Evolutionary conservation across 2,113 vertebrate species (phyloP).

Genomic region (Alexandromys fortis): DNA sequence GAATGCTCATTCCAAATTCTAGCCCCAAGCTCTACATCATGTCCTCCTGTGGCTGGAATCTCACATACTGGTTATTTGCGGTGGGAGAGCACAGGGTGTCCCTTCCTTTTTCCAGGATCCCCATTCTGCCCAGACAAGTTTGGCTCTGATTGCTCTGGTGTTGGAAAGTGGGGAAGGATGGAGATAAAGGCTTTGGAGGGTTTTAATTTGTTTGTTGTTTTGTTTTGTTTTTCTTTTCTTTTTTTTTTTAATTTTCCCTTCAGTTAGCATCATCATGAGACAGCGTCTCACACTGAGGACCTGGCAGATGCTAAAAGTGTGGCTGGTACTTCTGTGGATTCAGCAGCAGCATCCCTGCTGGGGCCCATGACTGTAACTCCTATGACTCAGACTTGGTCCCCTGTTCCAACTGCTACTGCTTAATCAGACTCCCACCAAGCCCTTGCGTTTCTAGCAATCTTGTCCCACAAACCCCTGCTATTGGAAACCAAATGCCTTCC

Average conservation of each 20-base stretch:
- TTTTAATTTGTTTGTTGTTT: not conserved
- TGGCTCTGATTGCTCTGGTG: not conserved
- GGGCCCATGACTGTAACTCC: not conserved
- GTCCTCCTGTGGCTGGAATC: not conserved
- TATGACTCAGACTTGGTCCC: constrained; percentile 7
- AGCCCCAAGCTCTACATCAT: not conserved
- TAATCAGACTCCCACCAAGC: not conserved
- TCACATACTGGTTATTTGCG: not conserved
- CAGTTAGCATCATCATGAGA: constrained; percentile 20
- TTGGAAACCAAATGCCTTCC: constrained; percentile 13
- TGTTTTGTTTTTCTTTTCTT: no score
- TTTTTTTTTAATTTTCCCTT: not conserved
- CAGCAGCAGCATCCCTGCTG: constrained; percentile 7
- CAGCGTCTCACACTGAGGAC: not conserved
- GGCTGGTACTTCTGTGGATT: constrained; percentile 37
- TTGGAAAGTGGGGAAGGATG: not conserved
- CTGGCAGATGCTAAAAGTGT: constrained; percentile 30
- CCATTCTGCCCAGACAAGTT: not conserved
- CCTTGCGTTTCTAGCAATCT: not conserved
- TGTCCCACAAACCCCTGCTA: not conserved
- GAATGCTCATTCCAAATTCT: not conserved
- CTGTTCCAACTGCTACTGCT: not conserved
- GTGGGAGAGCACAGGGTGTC: not conserved
- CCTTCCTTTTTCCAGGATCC: not conserved
- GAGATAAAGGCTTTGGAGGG: not conserved